Evolutionary conservation across 1,140 invertebrate species (phyloP), one percentile per base, ranked within the genome.

Genomic region (Achatina immaculata): DNA sequence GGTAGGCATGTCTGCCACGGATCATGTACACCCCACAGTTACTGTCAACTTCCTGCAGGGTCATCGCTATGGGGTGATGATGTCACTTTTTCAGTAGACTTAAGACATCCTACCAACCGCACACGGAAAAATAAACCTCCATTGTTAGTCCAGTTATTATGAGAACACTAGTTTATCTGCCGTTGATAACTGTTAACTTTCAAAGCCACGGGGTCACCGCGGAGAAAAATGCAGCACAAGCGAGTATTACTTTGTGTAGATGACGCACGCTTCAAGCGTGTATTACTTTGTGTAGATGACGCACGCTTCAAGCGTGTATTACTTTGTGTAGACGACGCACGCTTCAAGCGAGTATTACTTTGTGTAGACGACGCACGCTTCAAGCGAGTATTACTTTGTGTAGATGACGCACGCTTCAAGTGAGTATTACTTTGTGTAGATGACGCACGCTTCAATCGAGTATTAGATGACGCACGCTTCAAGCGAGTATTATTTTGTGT

Each of bases 21-120:
- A 76, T 76, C 51, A 40, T 62, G 48, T 58, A 58, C 7, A 76
- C 55, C 7, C 45, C 45, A 16, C 51, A 43, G 3, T 76, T 76
- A 45, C 40, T 21, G 9, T 76, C 74, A 34, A 40, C 51, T 3
- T 71, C 68, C 7, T 71, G 1, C 43, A 74, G 21, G 19, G 42
- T 45, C 45, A 74, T 51, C 45, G 21, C 72, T 42, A 74, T 6
- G n/a, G n/a, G n/a, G n/a, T 3, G 68, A 40, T 7, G 68, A 42
- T 0, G 38, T 6, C 68, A 62, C 58, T 9, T 9, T 28, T 6
- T 4, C n/a, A 34, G 58, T 31, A 31, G n/a, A 4, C 28, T 16
- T 34, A 4, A 62, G 28, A 34, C 58, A 62, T 6, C 28, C 58
- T 4, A 62, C 58, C 58, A 62, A 31, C 2, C n/a, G n/a, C n/a